phyloP scores from a whole-genome alignment of 37 sponge, comb jelly and placozoan genomes.

The Chondrosia reniformis region DNA sequence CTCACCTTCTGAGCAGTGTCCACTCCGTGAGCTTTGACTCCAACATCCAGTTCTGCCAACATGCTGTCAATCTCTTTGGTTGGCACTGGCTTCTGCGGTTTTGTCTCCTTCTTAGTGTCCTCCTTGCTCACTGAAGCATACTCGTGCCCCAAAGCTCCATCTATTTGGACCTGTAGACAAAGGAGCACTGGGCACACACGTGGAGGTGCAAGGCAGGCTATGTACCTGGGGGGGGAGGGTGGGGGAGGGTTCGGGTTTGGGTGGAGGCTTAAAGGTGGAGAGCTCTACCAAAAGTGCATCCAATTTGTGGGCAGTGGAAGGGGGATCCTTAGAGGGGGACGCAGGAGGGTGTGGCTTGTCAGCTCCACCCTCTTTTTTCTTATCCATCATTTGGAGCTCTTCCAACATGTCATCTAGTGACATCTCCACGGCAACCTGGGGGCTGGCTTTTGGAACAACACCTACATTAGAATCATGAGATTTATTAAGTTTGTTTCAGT shows the following conservation, averaged over 20 bases:
- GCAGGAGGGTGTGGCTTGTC: neutral
- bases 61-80: conserved; percentile 71
- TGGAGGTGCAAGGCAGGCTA: neutral
- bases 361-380: conserved; percentile 17
- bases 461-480: conserved; percentile 1
- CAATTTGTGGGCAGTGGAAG: conserved; percentile 78
- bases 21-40: conserved; percentile 60
- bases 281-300: conserved; percentile 89
- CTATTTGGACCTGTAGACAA: neutral
- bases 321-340: neutral
- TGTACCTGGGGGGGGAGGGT: neutral
- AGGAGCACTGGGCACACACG: neutral
- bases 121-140: neutral
- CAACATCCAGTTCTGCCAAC: conserved; percentile 65
- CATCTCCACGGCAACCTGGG: conserved; percentile 14
- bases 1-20: conserved; percentile 65
- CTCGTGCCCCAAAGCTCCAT: neutral
- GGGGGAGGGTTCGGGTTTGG: neutral
- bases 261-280: conserved; percentile 63
- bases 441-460: neutral
- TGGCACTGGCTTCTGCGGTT: conserved; percentile 25
- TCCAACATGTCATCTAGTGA: conserved; percentile 62
- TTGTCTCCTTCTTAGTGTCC: conserved; percentile 4
- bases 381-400: conserved; percentile 66
- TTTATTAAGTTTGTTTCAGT: neutral